Conservation (phyloP, 1,140 invertebrate genomes). For the Diachasma alloeum region DNA sequence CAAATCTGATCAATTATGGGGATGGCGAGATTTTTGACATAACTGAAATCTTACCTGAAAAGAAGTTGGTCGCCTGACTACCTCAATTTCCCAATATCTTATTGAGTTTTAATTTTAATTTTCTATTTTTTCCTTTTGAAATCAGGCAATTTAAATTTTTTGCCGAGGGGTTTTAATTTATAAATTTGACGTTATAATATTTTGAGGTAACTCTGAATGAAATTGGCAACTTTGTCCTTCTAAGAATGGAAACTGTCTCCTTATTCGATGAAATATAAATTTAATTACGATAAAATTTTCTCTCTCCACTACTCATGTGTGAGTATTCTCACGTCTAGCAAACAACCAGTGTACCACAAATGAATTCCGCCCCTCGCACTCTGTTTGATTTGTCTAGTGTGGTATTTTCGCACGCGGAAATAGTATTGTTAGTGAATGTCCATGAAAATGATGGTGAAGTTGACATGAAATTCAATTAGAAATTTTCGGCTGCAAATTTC, state of each 20-base stretch:
- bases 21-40: too few relatives aligned
- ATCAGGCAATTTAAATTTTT: too few relatives aligned
- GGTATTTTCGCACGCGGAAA: not conserved
- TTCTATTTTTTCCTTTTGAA: too few relatives aligned
- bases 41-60: too few relatives aligned
- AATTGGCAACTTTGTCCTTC: too few relatives aligned
- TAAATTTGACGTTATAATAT: too few relatives aligned
- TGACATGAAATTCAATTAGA: not conserved
- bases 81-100: too few relatives aligned
- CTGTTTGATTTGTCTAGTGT: not conserved
- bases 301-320: not conserved
- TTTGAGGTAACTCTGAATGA: too few relatives aligned
- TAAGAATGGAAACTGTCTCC: not conserved
- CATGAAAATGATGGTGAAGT: not conserved
- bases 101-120: too few relatives aligned
- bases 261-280: not conserved
- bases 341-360: not conserved
- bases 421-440: not conserved
- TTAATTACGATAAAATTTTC: not conserved
- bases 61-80: too few relatives aligned
- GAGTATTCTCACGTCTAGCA: not conserved
- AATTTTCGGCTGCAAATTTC: not conserved
- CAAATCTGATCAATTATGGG: too few relatives aligned
- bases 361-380: not conserved
- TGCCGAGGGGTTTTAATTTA: too few relatives aligned